Evolutionary conservation across 2,888 invertebrate species (phyloP), one percentile per base, ranked within the genome.

Genomic region (Synanthedon formicaeformis): DNA sequence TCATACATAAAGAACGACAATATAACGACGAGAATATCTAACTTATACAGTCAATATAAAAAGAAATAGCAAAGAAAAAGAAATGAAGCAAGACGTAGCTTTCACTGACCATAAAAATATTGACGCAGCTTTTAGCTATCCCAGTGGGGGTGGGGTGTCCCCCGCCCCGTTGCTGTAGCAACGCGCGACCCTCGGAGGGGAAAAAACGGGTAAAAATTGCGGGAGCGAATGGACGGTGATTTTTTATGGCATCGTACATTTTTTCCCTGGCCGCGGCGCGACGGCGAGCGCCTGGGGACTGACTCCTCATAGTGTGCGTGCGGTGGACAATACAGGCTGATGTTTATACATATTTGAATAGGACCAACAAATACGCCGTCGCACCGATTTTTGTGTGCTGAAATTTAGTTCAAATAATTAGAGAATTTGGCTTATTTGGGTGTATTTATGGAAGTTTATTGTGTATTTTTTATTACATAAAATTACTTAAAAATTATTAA

Each of bases 221-320:
- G 82, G 77, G 80, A 75, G 79, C 80, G 76, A 75, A 77, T 76
- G 83, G 79, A 75, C 85, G 86, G 75, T 81, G 86, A 87, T 87
- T 87, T 87, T 87, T 87, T 87, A 86, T 83, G 81, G 84, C 84
- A 78, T 81, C 84, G 80, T 81, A 85, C 79, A 86, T 87, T 86
- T 87, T 87, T 87, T 86, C 84, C 80, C 68, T 64, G 67, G 45
- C 53, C 55, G 77, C 78, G 78, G 75, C 75, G 75, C 75, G 76
- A 76, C 78, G 79, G 65, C 63, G 60, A 62, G 61, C 62, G 64
- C 56, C 60, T 58, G 65, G 65, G 56, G 56, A 50, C 62, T 58
- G 56, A 50, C 62, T 58, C 57, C 59, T 53, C 66, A 66, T 55
- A 40, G 77, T 73, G 79, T 69, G 77, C 61, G 73, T 64, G 56